Conservation (phyloP, 2,113 vertebrate species). For the Polypterus bichir region DNA sequence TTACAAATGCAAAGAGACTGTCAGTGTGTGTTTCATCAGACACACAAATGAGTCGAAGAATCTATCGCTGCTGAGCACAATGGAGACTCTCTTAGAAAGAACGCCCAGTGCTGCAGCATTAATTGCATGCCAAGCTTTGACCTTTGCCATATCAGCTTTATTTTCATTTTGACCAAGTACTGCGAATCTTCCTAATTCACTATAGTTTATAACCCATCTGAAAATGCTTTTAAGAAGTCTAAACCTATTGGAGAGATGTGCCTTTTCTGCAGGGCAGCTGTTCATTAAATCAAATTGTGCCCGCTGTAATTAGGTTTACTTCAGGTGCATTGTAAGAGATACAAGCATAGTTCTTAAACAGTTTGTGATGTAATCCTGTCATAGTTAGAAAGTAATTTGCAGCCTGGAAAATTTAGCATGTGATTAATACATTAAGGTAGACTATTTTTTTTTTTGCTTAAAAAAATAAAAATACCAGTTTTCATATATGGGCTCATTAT, state of each 20-base stretch:
- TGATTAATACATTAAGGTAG: too few species aligned
- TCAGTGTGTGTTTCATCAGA: slow-evolving; percentile 98
- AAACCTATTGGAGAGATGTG: slow-evolving; percentile 20
- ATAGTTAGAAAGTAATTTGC: too few species aligned
- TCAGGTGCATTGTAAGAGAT: too few species aligned
- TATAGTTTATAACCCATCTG: slow-evolving; percentile 30
- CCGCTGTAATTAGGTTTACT: too few species aligned
- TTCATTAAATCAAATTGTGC: too few species aligned
- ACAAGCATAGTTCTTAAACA: too few species aligned
- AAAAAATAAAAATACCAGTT: too few species aligned
- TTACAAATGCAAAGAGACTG: slow-evolving; percentile 99
- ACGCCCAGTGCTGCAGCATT: slow-evolving; percentile 57
- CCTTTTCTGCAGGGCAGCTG: too few species aligned
- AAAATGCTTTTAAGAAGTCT: slow-evolving; percentile 34
- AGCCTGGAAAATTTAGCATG: too few species aligned
- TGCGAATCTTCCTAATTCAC: slow-evolving; percentile 40
- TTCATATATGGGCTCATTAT: too few species aligned
- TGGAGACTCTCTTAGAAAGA: slow-evolving; percentile 59
- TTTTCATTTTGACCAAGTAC: slow-evolving; percentile 38
- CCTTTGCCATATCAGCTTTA: slow-evolving; percentile 27
- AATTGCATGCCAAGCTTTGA: slow-evolving; percentile 54
- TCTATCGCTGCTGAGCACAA: slow-evolving; percentile 66
- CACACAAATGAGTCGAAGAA: slow-evolving; percentile 90
- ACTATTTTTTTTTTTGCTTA: too few species aligned
- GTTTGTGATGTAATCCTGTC: too few species aligned